Percentiles rank a stretch among this genome's conserved stretches.
Evolutionary conservation across 2,888 invertebrate genomes (phyloP).

Genomic region (Leptopterna dolabrata): DNA sequence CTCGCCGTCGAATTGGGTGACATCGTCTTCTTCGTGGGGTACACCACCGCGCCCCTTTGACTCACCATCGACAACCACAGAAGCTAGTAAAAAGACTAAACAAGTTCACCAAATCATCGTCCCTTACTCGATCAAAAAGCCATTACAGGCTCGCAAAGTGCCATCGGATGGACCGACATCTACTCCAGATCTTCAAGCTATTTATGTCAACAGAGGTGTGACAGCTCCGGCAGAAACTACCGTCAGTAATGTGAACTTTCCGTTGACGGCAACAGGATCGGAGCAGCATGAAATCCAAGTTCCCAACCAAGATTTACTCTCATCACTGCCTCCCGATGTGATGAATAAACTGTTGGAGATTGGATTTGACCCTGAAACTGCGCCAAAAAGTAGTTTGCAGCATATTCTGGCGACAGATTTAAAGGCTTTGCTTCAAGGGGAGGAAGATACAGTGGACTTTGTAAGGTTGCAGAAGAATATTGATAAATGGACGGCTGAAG

Average conservation of each 20-base stretch:
- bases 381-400: conserved; percentile 59
- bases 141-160: conserved; percentile 68
- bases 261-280: conserved; percentile 60
- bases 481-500: conserved; percentile 86
- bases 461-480: conserved; percentile 83
- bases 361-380: conserved; percentile 39
- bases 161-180: conserved; percentile 64
- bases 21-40: conserved; percentile 29
- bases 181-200: conserved; percentile 56
- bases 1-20: conserved; percentile 18
- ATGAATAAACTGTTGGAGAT: conserved; percentile 59
- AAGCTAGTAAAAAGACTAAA: conserved; percentile 71
- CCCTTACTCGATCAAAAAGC: conserved; percentile 74
- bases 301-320: conserved; percentile 53
- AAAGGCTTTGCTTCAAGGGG: conserved; percentile 69
- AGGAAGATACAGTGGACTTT: conserved; percentile 75
- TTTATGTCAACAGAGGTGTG: conserved; percentile 58
- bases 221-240: conserved; percentile 55
- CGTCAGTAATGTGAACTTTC: conserved; percentile 48
- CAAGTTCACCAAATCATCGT: conserved; percentile 81
- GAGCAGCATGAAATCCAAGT: conserved; percentile 59
- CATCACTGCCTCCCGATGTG: conserved; percentile 59
- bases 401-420: conserved; percentile 69
- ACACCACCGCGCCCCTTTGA: conserved; percentile 55
- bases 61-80: conserved; percentile 61